Evolutionary conservation across 2,888 invertebrate genomes (phyloP), one percentile per base, ranked within the genome.

Genomic region (Peribatodes rhomboidaria): DNA sequence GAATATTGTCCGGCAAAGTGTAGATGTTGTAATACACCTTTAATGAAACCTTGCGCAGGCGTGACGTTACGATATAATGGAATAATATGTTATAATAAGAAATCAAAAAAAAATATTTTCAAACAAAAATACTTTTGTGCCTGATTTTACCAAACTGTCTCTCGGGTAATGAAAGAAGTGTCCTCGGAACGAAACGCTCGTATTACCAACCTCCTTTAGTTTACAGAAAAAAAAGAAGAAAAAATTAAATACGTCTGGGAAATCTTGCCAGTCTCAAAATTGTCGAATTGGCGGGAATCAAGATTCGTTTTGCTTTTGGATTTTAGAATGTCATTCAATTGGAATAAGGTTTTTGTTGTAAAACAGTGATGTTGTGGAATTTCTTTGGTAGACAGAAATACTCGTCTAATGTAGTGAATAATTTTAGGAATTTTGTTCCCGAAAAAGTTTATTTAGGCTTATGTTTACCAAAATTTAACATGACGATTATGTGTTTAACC

Each of bases 121-220:
- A 6, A 27, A 47, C 75, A 73, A 68, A 27, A 76, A 72, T 78
- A 77, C 76, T 81, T 81, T 76, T 75, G 79, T 68, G 61, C 76
- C 61, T 71, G 80, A 76, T 77, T 81, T 82, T 84, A 74, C 76
- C 74, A 75, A 82, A 78, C 76, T 68, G 81, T 86, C 86, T 80
- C 86, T 27, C 13, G 85, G 80, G 84, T 80, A 86, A 85, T 84
- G 83, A 86, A 84, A 78, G 81, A 82, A 84, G 83, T 82, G 83
- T 83, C 81, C 79, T 65, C 65, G 73, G 78, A 76, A 78, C 76
- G 76, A 78, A 74, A 80, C 77, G 80, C 80, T 80, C 79, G 76
- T 79, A 76, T 82, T 80, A 83, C 81, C 74, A 75, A 72, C 72
- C 75, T 71, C 65, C 71, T 80, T 79, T 79, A 82, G 80, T 81